Evolutionary conservation across 2,888 invertebrate species (phyloP), one percentile per base, ranked within the genome.

Genomic region (Blastobasis adustella): DNA sequence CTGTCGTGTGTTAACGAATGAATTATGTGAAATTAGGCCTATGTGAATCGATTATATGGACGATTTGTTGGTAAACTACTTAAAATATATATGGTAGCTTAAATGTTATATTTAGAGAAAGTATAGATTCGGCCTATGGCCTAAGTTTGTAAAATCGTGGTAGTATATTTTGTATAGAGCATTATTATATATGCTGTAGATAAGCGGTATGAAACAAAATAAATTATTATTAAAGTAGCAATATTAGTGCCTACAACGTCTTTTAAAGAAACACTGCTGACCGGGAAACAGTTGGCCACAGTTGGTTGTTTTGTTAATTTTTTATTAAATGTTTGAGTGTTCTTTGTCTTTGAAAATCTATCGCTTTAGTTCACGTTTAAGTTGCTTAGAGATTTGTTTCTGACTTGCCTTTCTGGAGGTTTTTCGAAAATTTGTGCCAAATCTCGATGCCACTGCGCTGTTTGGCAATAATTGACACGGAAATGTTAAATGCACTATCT

Each of bases 201-300:
- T 84, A 82, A 79, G 83, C 80, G 79, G 70, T 65, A 23, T 59
- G 61, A 63, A 65, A 42, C 9, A 10, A 51, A 55, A 71, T 82
- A 82, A 82, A 83, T 84, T 81, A 79, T 83, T 83, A 83, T 84
- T 82, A 79, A 83, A 76, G 77, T 87, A 87, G 87, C 86, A 87
- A 87, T 87, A 87, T 79, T 86, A 87, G 87, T 87, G 87, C 87
- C 87, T 87, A 80, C 69, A 76, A 78, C 69, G 73, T 87, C 85
- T 87, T 86, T 71, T 73, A 83, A 87, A 87, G 86, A 86, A 76
- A 77, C 69, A 68, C 67, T 66, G 67, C 71, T 74, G 69, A 73
- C 72, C 59, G 46, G 59, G 61, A 49, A 47, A 49, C 10, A 61
- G 71, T 69, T 71, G 76, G 73, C 65, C 57, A 70, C 68, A 65